Evolutionary conservation across 2,113 vertebrate species (phyloP).

Genomic region (Equus przewalskii): DNA sequence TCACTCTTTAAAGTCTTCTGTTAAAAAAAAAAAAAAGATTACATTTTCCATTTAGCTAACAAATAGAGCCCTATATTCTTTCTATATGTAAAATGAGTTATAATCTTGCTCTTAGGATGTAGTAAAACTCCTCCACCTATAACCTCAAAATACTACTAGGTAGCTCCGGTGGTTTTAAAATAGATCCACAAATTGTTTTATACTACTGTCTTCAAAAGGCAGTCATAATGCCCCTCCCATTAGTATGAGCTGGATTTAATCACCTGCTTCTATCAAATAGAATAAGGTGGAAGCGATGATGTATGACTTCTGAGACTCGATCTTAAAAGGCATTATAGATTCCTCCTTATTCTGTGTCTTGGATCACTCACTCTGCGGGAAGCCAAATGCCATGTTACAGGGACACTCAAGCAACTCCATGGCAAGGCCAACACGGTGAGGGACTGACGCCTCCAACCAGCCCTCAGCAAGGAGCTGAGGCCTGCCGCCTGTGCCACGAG

Average conservation of each 20-base stretch:
- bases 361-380: not conserved
- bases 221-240: not conserved
- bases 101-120: not conserved
- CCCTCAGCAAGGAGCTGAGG: not conserved
- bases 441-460: not conserved
- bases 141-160: not conserved
- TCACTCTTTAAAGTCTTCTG: not conserved
- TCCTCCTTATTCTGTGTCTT: not conserved
- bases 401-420: not conserved
- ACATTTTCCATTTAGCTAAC: not conserved
- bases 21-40: not conserved
- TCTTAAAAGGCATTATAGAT: not conserved
- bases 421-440: not conserved
- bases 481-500: not conserved
- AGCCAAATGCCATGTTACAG: not conserved
- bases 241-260: not conserved
- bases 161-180: not conserved
- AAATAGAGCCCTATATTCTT: not conserved
- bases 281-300: not conserved
- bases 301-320: not conserved
- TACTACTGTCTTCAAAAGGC: not conserved
- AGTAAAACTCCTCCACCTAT: not conserved
- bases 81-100: not conserved
- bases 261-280: not conserved
- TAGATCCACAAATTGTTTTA: not conserved